Percentiles rank a stretch among this genome's conserved stretches.
These are phyloP conservation scores for Podarcis raffonei DNA, from an alignment of 2,113 vertebrate genomes.

Conservation along the genomic window DNA sequence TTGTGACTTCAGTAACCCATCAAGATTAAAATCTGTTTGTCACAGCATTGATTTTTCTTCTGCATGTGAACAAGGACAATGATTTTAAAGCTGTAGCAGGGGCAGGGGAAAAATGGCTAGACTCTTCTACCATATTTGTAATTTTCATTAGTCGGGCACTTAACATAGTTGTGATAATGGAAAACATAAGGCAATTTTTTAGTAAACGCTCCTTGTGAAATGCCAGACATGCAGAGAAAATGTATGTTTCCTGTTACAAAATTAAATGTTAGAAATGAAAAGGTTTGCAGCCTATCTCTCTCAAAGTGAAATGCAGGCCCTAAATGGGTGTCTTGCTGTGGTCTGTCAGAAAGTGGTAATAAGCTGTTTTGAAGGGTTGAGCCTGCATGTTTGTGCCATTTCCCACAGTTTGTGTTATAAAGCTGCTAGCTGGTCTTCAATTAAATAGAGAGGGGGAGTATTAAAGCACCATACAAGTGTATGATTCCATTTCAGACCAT, in stretches of 20 bases:
- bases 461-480: not conserved
- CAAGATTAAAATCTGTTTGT: constrained; percentile 6
- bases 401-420: constrained; percentile 18
- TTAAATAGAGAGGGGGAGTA: constrained; percentile 24
- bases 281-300: not conserved
- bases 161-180: constrained; percentile 10
- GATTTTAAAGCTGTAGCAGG: not conserved
- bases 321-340: constrained; percentile 26
- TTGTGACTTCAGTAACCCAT: not conserved
- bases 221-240: constrained; percentile 17
- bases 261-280: constrained; percentile 25
- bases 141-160: constrained; percentile 33
- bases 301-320: not conserved
- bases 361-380: not conserved
- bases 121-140: constrained; percentile 5
- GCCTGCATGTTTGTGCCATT: not conserved
- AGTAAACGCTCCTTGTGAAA: constrained; percentile 2
- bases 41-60: not conserved
- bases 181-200: constrained; percentile 2
- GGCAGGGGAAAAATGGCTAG: not conserved
- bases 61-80: not conserved
- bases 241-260: constrained; percentile 13
- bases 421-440: not conserved
- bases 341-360: constrained; percentile 12
- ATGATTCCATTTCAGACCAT: constrained; percentile 8